Evolutionary conservation across 2,888 invertebrate genomes (phyloP).

Genomic region (Lochmaea crataegi): DNA sequence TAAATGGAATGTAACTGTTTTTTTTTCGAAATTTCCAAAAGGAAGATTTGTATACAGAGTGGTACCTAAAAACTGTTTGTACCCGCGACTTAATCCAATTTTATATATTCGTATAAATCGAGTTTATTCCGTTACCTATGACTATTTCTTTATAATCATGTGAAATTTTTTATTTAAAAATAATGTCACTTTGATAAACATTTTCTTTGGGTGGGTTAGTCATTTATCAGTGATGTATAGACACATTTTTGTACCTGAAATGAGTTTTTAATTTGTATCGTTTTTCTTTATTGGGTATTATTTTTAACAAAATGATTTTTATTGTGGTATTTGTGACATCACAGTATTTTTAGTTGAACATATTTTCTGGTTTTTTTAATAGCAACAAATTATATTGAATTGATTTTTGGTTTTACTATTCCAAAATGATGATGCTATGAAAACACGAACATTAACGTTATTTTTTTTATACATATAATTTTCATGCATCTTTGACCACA

Average conservation of each 20-base stretch:
- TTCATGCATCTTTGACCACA: too few species aligned
- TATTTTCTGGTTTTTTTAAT: conserved; percentile 10
- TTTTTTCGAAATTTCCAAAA: too few species aligned
- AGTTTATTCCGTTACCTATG: too few species aligned
- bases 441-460: not conserved
- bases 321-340: conserved; percentile 40
- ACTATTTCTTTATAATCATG: too few species aligned
- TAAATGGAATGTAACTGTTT: too few species aligned
- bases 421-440: conserved; percentile 12
- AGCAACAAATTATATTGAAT: conserved; percentile 23
- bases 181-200: not conserved
- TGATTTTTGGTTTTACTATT: conserved; percentile 21
- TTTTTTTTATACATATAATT: not conserved
- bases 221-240: conserved; percentile 14
- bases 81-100: too few species aligned
- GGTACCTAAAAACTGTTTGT: too few species aligned
- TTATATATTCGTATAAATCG: too few species aligned
- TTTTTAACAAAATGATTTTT: conserved; percentile 29
- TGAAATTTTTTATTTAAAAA: too few species aligned
- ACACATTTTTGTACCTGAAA: conserved; percentile 31
- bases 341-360: conserved; percentile 39
- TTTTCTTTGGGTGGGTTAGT: not conserved
- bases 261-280: conserved; percentile 26
- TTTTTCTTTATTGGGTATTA: conserved; percentile 37
- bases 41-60: too few species aligned